Conservation (phyloP, 2,113 vertebrate species). For the Mastomys coucha region DNA sequence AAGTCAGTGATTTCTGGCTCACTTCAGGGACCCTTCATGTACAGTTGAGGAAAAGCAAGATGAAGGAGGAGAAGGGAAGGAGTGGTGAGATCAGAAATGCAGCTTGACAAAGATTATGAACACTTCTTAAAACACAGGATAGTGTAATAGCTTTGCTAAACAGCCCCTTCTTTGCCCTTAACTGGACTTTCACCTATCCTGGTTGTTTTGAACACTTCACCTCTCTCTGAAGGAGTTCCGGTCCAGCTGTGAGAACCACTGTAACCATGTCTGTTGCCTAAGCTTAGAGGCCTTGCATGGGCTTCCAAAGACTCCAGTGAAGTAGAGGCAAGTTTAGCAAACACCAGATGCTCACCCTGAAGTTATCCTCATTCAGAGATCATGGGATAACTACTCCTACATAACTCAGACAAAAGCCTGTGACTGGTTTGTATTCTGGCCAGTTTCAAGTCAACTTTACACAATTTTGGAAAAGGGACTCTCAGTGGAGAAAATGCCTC, state of each 20-base stretch:
- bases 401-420: not conserved
- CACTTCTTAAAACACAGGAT: not conserved
- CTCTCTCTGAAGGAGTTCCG: not conserved
- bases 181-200: not conserved
- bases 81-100: not conserved
- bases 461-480: too few species aligned
- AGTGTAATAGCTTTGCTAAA: not conserved
- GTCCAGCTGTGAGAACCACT: not conserved
- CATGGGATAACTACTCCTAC: not conserved
- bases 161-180: not conserved
- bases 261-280: not conserved
- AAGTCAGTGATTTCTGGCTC: not conserved
- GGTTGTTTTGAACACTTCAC: not conserved
- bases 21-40: not conserved
- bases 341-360: not conserved
- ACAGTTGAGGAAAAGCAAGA: not conserved
- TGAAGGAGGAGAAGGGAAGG: not conserved
- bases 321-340: not conserved
- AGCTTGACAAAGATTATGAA: not conserved
- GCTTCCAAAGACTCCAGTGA: not conserved
- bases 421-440: not conserved
- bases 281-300: not conserved
- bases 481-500: too few species aligned
- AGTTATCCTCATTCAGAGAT: not conserved
- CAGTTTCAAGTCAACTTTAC: not conserved